Evolutionary conservation across 2,888 invertebrate genomes (phyloP).

Genomic region (Danaus chrysippus): DNA sequence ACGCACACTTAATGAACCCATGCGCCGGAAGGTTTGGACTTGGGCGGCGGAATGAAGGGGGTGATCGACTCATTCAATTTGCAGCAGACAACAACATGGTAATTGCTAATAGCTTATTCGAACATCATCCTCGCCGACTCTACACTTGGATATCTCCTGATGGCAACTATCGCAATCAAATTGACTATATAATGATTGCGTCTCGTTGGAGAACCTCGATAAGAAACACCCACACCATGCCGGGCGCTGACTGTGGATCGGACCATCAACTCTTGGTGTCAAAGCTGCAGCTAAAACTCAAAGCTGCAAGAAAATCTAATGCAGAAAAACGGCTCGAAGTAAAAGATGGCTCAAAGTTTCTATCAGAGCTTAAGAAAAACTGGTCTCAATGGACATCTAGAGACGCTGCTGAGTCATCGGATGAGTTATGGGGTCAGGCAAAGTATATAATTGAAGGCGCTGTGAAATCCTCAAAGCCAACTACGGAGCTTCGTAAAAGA

Average conservation of each 20-base stretch:
- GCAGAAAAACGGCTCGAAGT: no score
- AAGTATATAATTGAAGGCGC: no score
- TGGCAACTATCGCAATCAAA: conserved; percentile 7
- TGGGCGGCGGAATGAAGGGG: conserved; percentile 17
- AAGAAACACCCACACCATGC: not conserved
- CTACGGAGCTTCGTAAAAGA: no score
- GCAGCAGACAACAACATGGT: conserved; percentile 16
- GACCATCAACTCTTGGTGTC: not conserved
- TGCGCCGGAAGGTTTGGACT: conserved; percentile 17
- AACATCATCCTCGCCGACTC: conserved; percentile 21
- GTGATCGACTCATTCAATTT: conserved; percentile 21
- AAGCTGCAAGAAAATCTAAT: no score
- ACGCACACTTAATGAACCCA: no score
- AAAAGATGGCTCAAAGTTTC: no score
- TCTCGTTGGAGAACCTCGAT: not conserved
- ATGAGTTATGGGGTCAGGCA: no score
- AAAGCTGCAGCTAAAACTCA: no score
- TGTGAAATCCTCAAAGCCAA: no score
- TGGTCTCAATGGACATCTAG: no score
- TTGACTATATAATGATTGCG: not conserved
- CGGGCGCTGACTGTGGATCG: not conserved
- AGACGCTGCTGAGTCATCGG: no score
- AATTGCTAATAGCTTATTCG: conserved; percentile 18
- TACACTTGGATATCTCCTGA: not conserved
- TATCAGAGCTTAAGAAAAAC: no score